Evolutionary conservation across 2,797 vertebrate species (phyloP), one percentile per base, ranked within the genome.

Genomic region (Epinephelus coioides): DNA sequence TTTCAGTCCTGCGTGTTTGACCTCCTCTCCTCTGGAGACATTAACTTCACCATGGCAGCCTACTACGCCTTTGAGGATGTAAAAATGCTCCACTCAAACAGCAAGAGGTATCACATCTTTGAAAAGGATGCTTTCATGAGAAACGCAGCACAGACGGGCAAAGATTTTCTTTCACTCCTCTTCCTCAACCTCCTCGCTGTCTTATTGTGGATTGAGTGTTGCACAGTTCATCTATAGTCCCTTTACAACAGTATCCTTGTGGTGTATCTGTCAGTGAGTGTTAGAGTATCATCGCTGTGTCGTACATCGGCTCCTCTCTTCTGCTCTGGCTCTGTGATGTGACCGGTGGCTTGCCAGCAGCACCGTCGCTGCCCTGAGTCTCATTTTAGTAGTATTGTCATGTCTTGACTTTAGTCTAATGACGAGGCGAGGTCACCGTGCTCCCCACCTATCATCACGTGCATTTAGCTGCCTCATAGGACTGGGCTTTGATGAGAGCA

Each of bases 1-100:
- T 99, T 98, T 83, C 97, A 99, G 85, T 99, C 98, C 61, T 99
- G 98, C 11, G 97, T 99, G 87, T 99, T 99, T 0, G 98, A 99
- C 86, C 97, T 99, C 63, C 95, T 99, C 59, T 99, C 97, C 19
- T 98, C 98, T 0, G 98, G 98, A 0, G 98, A 99, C 0, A 95
- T 98, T 84, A 98, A 99, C 95, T 99, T 99, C 94, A 99, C 97
- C 23, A 95, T 99, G 94, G 98, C 98, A n/a, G 98, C 98, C 89
- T 99, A 97, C 90, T 99, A 98, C 0, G 98, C 98, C 73, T 95
- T 99, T 62, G 97, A 99, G 95, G 98, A 99, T 0, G 97, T 98
- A 77, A 99, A 97, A 93, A 95, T 95, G 96, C 97, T 99, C 78
- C 98, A 98, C 91, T 98, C 98, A 34, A 96, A 99, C 94, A 98